Evolutionary conservation across 1,140 invertebrate species (phyloP).

Genomic region (Dufourea novaeangliae): DNA sequence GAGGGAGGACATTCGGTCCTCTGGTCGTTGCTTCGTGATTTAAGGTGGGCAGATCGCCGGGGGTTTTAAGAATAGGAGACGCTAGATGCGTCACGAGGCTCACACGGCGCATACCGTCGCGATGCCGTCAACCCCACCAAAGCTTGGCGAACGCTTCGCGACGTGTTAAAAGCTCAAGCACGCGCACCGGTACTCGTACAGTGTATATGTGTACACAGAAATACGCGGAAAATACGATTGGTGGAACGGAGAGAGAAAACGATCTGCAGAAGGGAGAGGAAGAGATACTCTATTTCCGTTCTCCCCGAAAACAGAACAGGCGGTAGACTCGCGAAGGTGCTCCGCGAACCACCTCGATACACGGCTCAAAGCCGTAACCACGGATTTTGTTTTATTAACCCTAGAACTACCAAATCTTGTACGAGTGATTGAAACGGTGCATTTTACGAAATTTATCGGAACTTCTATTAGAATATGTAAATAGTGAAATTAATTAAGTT

Average conservation of each 20-base stretch:
- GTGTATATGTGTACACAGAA: conserved; percentile 47
- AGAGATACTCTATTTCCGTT: conserved; percentile 76
- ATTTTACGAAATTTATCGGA: no score
- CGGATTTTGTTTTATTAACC: neutral
- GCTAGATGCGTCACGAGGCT: conserved; percentile 72
- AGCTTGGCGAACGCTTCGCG: conserved; percentile 30
- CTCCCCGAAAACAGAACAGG: conserved; percentile 69
- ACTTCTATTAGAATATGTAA: no score
- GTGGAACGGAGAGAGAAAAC: conserved; percentile 25
- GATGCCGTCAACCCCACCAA: conserved; percentile 66
- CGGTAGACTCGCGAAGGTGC: conserved; percentile 42
- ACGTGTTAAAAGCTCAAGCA: neutral
- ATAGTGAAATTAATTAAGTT: no score
- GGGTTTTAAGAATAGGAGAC: conserved; percentile 71
- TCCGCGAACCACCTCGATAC: conserved; percentile 29
- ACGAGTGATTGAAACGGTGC: no score
- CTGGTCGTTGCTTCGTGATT: conserved; percentile 55
- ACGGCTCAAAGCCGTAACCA: conserved; percentile 4
- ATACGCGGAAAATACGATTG: conserved; percentile 50
- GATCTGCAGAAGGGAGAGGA: conserved; percentile 24
- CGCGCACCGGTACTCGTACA: neutral
- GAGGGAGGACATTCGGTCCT: conserved; percentile 13
- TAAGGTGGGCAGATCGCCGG: conserved; percentile 43
- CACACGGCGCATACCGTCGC: conserved; percentile 66
- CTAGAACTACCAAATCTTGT: no score